phyloP scores from a whole-genome alignment of 2,888 invertebrate species.

The Hylaea fasciaria region DNA sequence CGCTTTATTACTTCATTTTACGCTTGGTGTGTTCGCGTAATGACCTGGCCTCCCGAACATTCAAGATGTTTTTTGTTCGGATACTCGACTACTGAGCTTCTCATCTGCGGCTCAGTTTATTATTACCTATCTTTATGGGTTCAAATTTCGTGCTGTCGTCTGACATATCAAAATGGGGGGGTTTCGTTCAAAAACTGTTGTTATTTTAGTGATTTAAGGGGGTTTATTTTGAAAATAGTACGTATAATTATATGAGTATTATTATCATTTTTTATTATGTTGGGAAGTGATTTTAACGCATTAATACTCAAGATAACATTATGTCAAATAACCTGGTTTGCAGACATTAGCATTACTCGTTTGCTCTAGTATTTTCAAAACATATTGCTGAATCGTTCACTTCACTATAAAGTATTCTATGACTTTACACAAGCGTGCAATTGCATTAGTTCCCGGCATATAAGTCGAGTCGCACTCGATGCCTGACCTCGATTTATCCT shows the following conservation, averaged over 20 bases:
- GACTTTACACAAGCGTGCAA: slow-evolving; percentile 51
- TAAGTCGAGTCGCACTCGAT: slow-evolving; percentile 61
- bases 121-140: slow-evolving; percentile 4
- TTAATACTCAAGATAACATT: no score
- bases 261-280: no score
- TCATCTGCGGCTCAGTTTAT: slow-evolving; percentile 18
- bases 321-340: no score
- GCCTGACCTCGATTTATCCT: slow-evolving; percentile 51
- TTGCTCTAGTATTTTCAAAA: no score
- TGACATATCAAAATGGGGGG: neutral
- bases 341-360: no score
- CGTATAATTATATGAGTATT: no score
- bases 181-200: neutral
- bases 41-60: slow-evolving; percentile 49
- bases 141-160: slow-evolving; percentile 1
- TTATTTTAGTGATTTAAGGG: neutral
- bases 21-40: slow-evolving; percentile 53
- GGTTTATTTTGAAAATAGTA: no score
- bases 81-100: slow-evolving; percentile 7
- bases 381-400: neutral
- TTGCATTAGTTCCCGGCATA: slow-evolving; percentile 60
- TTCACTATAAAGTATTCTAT: slow-evolving; percentile 37
- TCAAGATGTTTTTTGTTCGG: slow-evolving; percentile 42
- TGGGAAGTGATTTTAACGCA: no score
- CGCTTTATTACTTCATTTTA: slow-evolving; percentile 61